Conservation (phyloP, 1,140 invertebrate species). For the Anoplophora glabripennis region DNA sequence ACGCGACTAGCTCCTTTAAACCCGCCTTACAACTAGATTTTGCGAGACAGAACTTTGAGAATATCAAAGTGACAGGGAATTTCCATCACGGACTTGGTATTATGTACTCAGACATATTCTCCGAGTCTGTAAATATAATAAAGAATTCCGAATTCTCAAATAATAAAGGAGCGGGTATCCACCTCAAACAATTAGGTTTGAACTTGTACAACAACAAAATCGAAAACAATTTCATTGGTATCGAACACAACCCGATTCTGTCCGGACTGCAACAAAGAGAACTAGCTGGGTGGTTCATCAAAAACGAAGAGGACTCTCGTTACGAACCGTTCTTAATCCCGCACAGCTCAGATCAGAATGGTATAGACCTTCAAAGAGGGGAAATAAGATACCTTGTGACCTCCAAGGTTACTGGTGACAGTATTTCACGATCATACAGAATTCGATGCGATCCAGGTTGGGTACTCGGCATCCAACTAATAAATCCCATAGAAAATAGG, state of each 20-base stretch:
- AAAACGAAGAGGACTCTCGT: conserved; percentile 63
- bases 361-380: conserved; percentile 62
- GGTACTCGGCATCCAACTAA: conserved; percentile 75
- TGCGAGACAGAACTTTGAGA: conserved; percentile 85
- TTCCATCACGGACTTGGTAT: conserved; percentile 85
- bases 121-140: conserved; percentile 77
- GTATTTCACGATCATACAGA: conserved; percentile 44
- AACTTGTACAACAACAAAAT: conserved; percentile 73
- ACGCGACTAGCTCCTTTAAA: conserved; percentile 84
- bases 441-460: conserved; percentile 59
- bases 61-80: conserved; percentile 76
- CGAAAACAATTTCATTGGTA: conserved; percentile 83
- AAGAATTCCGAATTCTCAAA: conserved; percentile 84
- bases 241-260: conserved; percentile 89
- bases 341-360: conserved; percentile 54
- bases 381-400: conserved; percentile 78
- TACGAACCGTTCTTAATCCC: conserved; percentile 71
- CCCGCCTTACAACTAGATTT: conserved; percentile 96
- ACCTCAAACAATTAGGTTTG: conserved; percentile 83
- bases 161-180: conserved; percentile 85
- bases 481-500: conserved; percentile 85
- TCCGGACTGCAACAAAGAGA: conserved; percentile 83
- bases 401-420: conserved; percentile 58
- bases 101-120: conserved; percentile 85
- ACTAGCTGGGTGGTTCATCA: conserved; percentile 87